Base-by-base conservation (phyloP, 2,888 invertebrate genomes). In the Camptogramma bilineatum region DNA sequence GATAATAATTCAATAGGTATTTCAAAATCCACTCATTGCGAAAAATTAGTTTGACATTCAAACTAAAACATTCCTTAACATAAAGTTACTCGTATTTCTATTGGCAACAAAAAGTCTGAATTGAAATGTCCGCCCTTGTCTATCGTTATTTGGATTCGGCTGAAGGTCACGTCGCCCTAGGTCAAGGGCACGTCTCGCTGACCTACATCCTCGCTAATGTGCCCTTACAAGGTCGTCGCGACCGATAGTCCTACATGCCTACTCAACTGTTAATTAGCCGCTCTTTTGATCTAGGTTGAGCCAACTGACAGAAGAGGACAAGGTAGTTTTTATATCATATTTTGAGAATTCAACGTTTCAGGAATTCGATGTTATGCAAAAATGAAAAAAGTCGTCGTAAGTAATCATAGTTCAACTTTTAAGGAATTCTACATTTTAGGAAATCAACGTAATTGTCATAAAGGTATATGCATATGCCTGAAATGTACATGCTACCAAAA, bases 161-260 rank as follows among this genome's bases (percentile, higher is more conserved):
- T 75, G 84, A 84, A 87, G 89, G 88, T 86, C 87, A 80, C 78
- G 72, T 62, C 77, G 80, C 84, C 74, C 84, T 86, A 85, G 91
- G 91, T 91, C 92, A 91, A 91, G 92, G 92, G 86, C 85, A 80
- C 73, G 83, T 80, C 85, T 85, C 79, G 80, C 83, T 90, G 90
- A 88, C 90, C 91, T 90, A 91, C 85, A 90, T 90, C 78, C 76
- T 79, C 78, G 76, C 78, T 85, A 83, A 85, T 85, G 79, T 82
- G 83, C 84, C 84, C 82, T 83, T 68, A 72, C 81, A 85, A 87
- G 86, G 87, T 87, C 79, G 74, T 73, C 60, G 56, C 68, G 73
- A 69, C 73, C 71, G 73, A 71, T 74, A 78, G 79, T 71, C 74
- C 76, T 80, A 80, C 66, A 74, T 81, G 76, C 75, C 74, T 79